A percentile compares a stretch with the other conserved stretches of the same genome.
Evolutionary conservation across 2,888 invertebrate species (phyloP).

Genomic region (Cyaniris semiargus): DNA sequence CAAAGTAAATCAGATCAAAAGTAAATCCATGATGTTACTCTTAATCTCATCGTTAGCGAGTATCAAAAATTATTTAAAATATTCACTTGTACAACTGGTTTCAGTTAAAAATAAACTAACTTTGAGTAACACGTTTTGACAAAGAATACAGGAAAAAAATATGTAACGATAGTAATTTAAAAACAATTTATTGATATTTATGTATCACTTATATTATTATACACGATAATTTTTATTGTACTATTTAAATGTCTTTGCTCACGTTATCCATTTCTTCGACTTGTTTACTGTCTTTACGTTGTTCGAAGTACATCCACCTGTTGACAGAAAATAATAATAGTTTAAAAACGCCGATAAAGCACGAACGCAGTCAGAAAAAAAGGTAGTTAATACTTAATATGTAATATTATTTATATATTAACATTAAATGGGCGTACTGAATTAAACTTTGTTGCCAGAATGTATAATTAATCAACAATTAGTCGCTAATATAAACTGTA

Average conservation of each 20-base stretch:
- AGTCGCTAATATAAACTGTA: not conserved
- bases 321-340: slow-evolving; percentile 43
- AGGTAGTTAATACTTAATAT: not conserved
- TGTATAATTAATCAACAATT: not conserved
- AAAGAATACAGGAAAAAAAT: not conserved
- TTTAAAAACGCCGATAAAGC: not conserved
- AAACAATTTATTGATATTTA: slow-evolving; percentile 37
- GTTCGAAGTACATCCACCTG: slow-evolving; percentile 86
- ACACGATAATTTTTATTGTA: slow-evolving; percentile 31
- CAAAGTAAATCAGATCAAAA: not conserved
- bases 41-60: not conserved
- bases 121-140: not conserved
- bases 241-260: slow-evolving; percentile 51
- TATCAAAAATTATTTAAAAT: not conserved
- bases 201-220: slow-evolving; percentile 25
- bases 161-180: not conserved
- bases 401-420: not conserved
- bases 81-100: not conserved
- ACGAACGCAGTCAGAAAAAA: not conserved
- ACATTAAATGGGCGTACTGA: not conserved
- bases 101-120: not conserved
- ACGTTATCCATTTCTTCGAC: slow-evolving; percentile 52
- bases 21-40: not conserved
- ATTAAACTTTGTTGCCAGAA: not conserved
- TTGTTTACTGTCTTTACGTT: slow-evolving; percentile 74